Base-by-base conservation (phyloP, 2,888 invertebrate genomes). In the Callyntrura sp. region DNA sequence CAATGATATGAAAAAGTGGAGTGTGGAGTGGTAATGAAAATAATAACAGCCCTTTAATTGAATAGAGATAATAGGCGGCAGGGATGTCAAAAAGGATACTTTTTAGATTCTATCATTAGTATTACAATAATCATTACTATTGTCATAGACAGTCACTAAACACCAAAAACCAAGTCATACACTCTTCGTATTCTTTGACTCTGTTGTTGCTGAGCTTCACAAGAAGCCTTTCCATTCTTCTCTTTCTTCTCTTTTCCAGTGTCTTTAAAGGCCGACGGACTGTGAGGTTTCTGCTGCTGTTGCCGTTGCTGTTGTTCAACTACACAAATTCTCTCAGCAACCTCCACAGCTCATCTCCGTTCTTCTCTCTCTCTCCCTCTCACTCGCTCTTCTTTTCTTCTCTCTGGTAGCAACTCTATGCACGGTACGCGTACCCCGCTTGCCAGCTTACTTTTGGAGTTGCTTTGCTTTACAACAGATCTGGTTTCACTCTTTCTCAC, bases 121-220 rank as follows among this genome's bases (percentile, higher is more conserved):
- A 6, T 35, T 35, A 35, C 35, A 35, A 60, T 76, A 76, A 55
- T 57, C 73, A 48, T 88, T 82, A 86, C 78, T 81, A 88, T 83
- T 88, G 88, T 88, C 83, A 87, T 86, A 55, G 11, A 65, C 65
- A 86, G 55, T 79, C 79, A 87, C 76, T 82, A 35, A 87, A 70
- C 81, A 73, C 86, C 35, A 78, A 78, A 84, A 73, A 35, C 65
- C 62, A 28, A 78, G 68, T 78, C 65, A 86, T 68, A 51, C 51
- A 23, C 60, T 68, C 68, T 70, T 81, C 65, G 78, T 86, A 43
- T 57, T 81, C 60, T 70, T 28, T 62, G 45, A 23, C 51, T 23
- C 25, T 76, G 23, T 68, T 68, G 68, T 45, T 48, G 48, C 35
- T 57, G 57, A 35, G 60, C 35, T 79, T 79, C 20, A 35, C 8